phyloP scores from a whole-genome alignment of 2,888 invertebrate genomes.

The Pristionchus mayeri region DNA sequence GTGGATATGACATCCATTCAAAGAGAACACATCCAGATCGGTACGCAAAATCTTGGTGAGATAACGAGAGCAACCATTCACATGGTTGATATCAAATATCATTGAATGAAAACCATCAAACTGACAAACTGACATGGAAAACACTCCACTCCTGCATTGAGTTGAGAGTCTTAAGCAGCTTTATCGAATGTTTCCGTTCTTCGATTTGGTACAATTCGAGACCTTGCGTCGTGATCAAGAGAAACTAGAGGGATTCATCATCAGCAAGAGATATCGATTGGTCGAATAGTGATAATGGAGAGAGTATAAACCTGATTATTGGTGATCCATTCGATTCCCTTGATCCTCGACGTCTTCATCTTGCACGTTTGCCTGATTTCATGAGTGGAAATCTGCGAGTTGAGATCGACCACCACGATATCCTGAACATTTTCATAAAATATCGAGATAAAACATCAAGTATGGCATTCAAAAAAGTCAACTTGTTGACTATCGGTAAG shows the following conservation, averaged over 20 bases:
- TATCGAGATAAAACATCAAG: not conserved
- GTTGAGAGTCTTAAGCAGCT: constrained; percentile 34
- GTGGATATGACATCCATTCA: too few species aligned
- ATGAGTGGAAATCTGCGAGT: not conserved
- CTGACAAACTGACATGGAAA: constrained; percentile 4
- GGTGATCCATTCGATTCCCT: constrained; percentile 45
- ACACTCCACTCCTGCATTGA: constrained; percentile 42
- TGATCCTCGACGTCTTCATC: constrained; percentile 37
- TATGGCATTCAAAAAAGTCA: not conserved
- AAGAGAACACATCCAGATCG: too few species aligned
- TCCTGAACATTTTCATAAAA: constrained; percentile 31
- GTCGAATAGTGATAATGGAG: not conserved
- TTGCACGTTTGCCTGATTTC: constrained; percentile 44
- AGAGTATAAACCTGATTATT: constrained; percentile 36
- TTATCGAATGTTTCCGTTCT: constrained; percentile 39
- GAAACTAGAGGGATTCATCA: constrained; percentile 19
- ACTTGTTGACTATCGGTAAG: not conserved
- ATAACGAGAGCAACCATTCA: too few species aligned
- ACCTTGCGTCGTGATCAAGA: constrained; percentile 48
- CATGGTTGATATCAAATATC: not conserved
- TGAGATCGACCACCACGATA: constrained; percentile 11
- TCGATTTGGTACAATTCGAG: constrained; percentile 48
- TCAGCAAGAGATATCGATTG: not conserved
- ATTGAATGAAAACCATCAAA: not conserved
- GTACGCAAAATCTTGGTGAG: too few species aligned